phyloP scores from a whole-genome alignment of 2,888 invertebrate genomes.

The Ommatoiulus sabulosus region DNA sequence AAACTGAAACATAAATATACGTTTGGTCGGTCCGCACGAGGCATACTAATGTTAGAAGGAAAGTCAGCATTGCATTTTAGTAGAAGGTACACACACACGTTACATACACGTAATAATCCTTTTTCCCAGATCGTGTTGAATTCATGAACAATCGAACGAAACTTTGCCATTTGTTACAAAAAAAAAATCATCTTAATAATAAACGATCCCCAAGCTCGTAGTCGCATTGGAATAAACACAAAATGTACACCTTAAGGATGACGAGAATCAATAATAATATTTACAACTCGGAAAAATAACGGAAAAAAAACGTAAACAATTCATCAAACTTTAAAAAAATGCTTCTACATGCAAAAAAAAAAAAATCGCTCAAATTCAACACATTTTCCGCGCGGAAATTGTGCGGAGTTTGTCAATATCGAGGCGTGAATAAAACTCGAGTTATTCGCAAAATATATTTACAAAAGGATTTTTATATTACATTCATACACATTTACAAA shows the following conservation, averaged over 20 bases:
- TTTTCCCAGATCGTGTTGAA: neutral
- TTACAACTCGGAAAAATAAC: neutral
- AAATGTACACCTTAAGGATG: constrained; percentile 28
- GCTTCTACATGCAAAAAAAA: neutral
- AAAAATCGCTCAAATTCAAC: neutral
- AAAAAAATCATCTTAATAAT: constrained; percentile 6
- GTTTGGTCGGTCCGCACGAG: too few species aligned
- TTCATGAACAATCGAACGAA: neutral
- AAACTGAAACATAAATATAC: too few species aligned
- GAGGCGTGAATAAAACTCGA: neutral
- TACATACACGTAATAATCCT: neutral
- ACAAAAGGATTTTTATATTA: constrained; percentile 7
- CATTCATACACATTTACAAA: constrained; percentile 50
- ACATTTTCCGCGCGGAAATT: neutral
- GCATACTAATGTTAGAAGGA: neutral
- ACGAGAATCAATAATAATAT: constrained; percentile 9
- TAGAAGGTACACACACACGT: constrained; percentile 11
- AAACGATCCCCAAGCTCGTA: neutral
- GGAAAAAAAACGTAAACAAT: neutral
- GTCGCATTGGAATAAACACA: neutral
- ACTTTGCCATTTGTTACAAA: constrained; percentile 27
- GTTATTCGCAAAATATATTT: constrained; percentile 42
- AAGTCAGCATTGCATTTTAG: constrained; percentile 10
- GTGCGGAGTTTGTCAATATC: neutral
- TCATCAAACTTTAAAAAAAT: constrained; percentile 27